Evolutionary conservation across 2,888 invertebrate species (phyloP).

Genomic region (Herminia tarsipennalis): DNA sequence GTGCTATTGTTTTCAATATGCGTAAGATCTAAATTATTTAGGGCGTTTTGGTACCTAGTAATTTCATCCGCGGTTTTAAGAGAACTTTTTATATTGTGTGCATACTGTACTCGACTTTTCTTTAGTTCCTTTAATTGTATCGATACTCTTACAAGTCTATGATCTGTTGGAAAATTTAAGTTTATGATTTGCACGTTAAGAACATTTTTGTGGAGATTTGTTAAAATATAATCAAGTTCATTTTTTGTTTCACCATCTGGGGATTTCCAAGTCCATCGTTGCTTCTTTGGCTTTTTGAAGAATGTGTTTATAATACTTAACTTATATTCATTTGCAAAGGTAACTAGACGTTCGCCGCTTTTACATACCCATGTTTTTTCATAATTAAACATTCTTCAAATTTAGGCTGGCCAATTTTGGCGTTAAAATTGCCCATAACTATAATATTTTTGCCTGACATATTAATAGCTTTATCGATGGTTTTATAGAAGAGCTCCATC

Average conservation of each 20-base stretch:
- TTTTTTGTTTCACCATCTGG: slow-evolving; percentile 2
- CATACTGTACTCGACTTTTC: too few relatives aligned
- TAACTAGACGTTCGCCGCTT: slow-evolving; percentile 4
- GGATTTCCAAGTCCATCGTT: slow-evolving; percentile 6
- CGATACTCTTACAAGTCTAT: too few relatives aligned
- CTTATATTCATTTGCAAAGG: slow-evolving; percentile 3
- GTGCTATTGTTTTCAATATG: too few relatives aligned
- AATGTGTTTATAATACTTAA: slow-evolving; percentile 1
- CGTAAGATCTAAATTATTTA: too few relatives aligned
- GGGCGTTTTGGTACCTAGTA: too few relatives aligned
- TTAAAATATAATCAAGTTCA: slow-evolving; percentile 4
- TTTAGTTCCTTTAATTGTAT: too few relatives aligned
- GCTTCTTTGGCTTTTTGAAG: not conserved
- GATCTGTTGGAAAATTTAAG: not conserved
- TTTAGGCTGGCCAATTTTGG: slow-evolving; percentile 4
- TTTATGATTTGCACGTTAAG: not conserved
- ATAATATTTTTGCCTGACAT: slow-evolving; percentile 1
- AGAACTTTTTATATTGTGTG: too few relatives aligned
- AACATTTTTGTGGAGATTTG: not conserved
- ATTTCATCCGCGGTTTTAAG: too few relatives aligned
- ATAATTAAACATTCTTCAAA: slow-evolving; percentile 2
- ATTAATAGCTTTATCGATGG: not conserved
- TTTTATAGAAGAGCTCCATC: not conserved
- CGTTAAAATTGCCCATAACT: slow-evolving; percentile 12
- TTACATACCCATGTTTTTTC: slow-evolving; percentile 4